Evolutionary conservation across 2,888 invertebrate species (phyloP), one percentile per base, ranked within the genome.

Genomic region (Morpho helenor): DNA sequence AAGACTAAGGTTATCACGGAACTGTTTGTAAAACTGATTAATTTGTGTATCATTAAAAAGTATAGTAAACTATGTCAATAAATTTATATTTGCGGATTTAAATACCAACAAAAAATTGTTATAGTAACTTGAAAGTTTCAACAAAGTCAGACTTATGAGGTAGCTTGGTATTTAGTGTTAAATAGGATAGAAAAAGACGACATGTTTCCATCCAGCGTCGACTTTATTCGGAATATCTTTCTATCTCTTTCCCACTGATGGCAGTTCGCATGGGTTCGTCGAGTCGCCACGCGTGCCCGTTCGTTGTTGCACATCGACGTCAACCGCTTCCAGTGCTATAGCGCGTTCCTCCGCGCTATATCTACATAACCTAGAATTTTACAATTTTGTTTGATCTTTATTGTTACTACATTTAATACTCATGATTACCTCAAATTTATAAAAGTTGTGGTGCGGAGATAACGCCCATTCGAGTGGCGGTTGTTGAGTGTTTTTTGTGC

Each of bases 401-500:
- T 50, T 62, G 59, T 75, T 73, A 79, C 68, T 74, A 76, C 72
- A 73, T 71, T 72, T 70, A 82, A 87, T 85, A 88, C 89, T 85
- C 87, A 90, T 90, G 89, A 79, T 77, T 82, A 82, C 79, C 81
- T 86, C 82, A 77, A 84, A 82, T 85, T 85, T 79, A 81, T 90
- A 88, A 75, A 80, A 82, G 84, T 82, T 77, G 90, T 90, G 90
- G 76, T 83, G 88, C 88, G 89, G 76, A 76, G 75, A 79, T 79
- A 73, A 79, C 87, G 87, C 87, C 87, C 84, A 72, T 68, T 63
- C 67, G 68, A 71, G 72, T 82, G 89, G 89, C 83, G 84, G 81
- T 69, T 83, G 88, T 88, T 84, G 79, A 84, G 90, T 90, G 89
- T 83, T 84, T 91, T 91, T 91, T 91, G 92, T 92, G 92, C 86